Base-by-base conservation (phyloP, 2,113 vertebrate genomes). In the Lutjanus erythropterus region DNA sequence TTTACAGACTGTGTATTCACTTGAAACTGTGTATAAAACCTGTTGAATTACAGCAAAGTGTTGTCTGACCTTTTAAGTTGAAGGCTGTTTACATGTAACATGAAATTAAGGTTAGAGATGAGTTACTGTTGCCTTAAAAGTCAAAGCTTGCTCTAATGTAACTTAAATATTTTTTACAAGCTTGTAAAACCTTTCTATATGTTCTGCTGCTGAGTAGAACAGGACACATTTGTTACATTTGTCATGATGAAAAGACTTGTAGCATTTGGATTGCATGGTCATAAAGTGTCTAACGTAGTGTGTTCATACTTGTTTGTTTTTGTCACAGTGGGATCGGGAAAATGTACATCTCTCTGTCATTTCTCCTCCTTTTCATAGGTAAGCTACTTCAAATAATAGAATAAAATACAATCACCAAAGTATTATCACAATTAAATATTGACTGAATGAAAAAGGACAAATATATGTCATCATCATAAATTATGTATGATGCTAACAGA, bases 321-420 rank as follows among this genome's bases (percentile, higher is more conserved):
- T 71, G 41, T 69, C 18, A 59, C 71, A 46, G 23, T 5, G 10
- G 66, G 62, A 69, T 75, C 27, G 62, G 31, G 33, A 78, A 72
- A 25, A 91, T 88, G 86, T 4, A 29, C 79, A 23, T 78, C 75
- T 46, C 58, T 29, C 9, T 78, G 58, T 1, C 42, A 53, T 39
- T 86, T 16, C 69, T 89, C 70, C 9, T 78, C 60, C 25, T 86
- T 49, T 14, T 85, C 44, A 60, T 79, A 8, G 88, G 90, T 91
- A 72, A 86, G 84, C 15, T 21, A 8, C 52, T 62, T 67, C 18
- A 47, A 33, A 69, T 33, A 18, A 31, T 4, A 44, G 1, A n/a
- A 64, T 25, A n/a, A 6, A 18, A 4, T 37, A 42, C 31, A 25
- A 9, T 41, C n/a, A n/a, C 55, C 10, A 21, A 4, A 41, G 1